Base-by-base conservation (phyloP, 2,888 invertebrate genomes). In the Colletes collaris region DNA sequence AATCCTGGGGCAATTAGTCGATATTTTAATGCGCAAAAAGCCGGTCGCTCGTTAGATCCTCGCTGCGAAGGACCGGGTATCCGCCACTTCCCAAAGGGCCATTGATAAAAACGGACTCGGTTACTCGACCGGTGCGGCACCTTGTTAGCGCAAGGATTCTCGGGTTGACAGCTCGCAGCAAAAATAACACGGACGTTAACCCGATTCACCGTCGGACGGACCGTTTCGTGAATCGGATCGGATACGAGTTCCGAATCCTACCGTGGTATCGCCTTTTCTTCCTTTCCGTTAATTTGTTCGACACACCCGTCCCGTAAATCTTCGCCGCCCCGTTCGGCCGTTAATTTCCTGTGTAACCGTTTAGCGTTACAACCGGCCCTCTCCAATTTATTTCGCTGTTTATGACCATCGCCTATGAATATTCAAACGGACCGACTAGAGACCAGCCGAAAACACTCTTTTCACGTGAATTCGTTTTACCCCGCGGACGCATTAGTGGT, bases 21-120 rank as follows among this genome's bases (percentile, higher is more conserved):
- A 92, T 92, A 93, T 93, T 93, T 92, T 92, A 92, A 92, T 93
- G 91, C 90, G 90, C 91, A 92, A 92, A 92, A 93, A 92, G 91
- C 86, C 83, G 83, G 86, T 68, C 86, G 88, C 92, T 91, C 91
- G 91, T 91, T 91, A 91, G 90, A 90, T 88, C 86, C 86, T 76
- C 65, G 84, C 76, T 68, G 75, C 56, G 68, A 68, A 87, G 86
- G 88, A 87, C 84, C 66, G 81, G 78, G 75, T 70, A 82, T 81
- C 81, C 84, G 76, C 75, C 82, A 85, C 87, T 87, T 85, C 71
- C 87, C 88, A 86, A 80, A 83, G 84, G 83, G 74, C 81, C 82
- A 84, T 84, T 85, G 84, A 89, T 89, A 92, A 91, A 92, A 92
- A 88, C 87, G 84, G 76, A 86, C 79, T 84, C 81, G 88, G 84